Evolutionary conservation across 64 coral and sea anemone species (phyloP), one percentile per base, ranked within the genome.

Genomic region (Dendrophyllia cribrosa): DNA sequence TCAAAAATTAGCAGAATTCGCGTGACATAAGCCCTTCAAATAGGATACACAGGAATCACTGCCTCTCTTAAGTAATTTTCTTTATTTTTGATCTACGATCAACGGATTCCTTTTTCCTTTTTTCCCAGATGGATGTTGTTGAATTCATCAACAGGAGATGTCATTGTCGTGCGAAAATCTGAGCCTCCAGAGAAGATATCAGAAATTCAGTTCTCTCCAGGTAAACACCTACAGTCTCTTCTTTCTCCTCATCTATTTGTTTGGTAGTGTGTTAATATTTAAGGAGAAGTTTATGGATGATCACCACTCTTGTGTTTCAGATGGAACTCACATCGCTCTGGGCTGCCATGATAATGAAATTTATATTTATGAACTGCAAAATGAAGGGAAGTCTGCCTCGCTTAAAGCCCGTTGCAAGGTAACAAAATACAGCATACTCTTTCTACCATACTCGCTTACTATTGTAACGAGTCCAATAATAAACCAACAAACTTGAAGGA

Each of bases 191-290:
- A 96, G 50, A 96, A 90, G 68, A 93, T 96, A 43, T 96, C 95
- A 56, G 95, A 96, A 77, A 71, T 96, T 25, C 93, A 96, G 44
- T 96, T 90, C 88, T 96, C 95, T 10, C 91, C 95, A 74, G 95
- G 95, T 96, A 93, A 68, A 15, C 3, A 17, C n/a, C 66, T 21
- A 25, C 22, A 69, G 17, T 78, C 43, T 21, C 48, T 78, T 11
- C 2, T 5, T 4, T 81, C 5, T 2, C 58, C 15, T 58, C 12
- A 12, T 56, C 12, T 7, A 56, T 56, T 9, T 56, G 53, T 56
- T 56, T 56, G 53, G 2, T 81, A 14, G 2, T 81, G 20, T 58
- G 12, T 16, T 23, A 34, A 12, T 16, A 26, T 12, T 24, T 21
- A 82, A 24, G 55, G 15, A 17, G 43, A 8, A 53, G 43, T 24